Evolutionary conservation across 1,140 invertebrate genomes (phyloP).

Genomic region (Diplogasteroides magnus): DNA sequence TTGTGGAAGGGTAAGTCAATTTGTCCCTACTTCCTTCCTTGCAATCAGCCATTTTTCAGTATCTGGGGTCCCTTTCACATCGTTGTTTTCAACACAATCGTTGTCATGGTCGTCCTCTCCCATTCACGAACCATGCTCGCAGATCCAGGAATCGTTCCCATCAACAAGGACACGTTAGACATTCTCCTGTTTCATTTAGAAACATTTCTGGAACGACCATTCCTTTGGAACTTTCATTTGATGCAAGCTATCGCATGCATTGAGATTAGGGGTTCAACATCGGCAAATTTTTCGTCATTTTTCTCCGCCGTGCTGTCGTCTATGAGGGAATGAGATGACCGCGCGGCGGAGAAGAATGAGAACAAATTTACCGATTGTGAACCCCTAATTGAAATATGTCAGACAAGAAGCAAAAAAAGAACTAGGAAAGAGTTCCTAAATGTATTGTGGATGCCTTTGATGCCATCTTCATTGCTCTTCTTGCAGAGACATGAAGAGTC

Average conservation of each 20-base stretch:
- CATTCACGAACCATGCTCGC: slow-evolving; percentile 78
- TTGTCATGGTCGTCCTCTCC: slow-evolving; percentile 71
- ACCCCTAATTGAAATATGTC: background rate
- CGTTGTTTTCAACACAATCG: slow-evolving; percentile 72
- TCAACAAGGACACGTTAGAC: slow-evolving; percentile 66
- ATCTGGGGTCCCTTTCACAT: slow-evolving; percentile 79
- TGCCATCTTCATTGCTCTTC: slow-evolving; percentile 3
- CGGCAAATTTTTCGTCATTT: no score
- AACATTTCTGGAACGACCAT: no score
- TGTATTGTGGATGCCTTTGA: no score
- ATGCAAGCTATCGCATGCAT: background rate
- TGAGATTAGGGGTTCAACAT: no score
- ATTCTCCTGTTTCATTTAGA: background rate
- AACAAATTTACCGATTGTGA: no score
- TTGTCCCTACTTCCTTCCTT: background rate
- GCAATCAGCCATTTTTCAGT: slow-evolving; percentile 61
- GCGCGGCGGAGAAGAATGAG: no score
- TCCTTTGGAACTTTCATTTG: background rate
- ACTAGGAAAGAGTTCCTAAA: slow-evolving; percentile 1
- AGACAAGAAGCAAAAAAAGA: background rate
- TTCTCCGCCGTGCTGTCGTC: no score
- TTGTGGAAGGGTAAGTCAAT: slow-evolving; percentile 68
- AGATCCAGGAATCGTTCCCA: slow-evolving; percentile 79
- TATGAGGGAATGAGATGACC: no score
- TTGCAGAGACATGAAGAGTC: slow-evolving; percentile 16